A percentile compares a stretch with the other conserved stretches of the same genome.
Evolutionary conservation across 2,113 vertebrate genomes (phyloP).

Genomic region (Etheostoma cragini): DNA sequence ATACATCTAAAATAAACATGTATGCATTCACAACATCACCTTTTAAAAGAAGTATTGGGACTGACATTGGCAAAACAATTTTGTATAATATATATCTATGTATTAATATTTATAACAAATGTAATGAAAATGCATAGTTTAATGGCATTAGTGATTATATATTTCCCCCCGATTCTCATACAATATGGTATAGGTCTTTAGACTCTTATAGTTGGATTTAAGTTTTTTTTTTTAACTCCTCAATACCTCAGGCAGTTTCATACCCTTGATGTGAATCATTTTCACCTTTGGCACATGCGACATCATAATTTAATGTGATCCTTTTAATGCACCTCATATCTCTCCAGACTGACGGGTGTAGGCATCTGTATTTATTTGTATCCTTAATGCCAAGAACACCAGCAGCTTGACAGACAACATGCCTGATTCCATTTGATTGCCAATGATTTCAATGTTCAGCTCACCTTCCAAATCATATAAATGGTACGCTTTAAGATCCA

Average conservation of each 20-base stretch:
- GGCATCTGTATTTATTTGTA: not conserved
- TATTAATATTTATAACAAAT: too few relatives aligned
- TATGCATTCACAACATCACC: not conserved
- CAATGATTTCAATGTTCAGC: conserved; percentile 16
- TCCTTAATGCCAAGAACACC: conserved; percentile 20
- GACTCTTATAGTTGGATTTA: not conserved
- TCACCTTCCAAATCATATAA: conserved; percentile 8
- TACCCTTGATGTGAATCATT: conserved; percentile 11
- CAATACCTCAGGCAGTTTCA: not conserved
- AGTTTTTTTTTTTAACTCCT: not conserved
- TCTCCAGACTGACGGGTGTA: not conserved
- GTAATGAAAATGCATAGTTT: not conserved
- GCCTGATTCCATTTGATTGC: conserved; percentile 26
- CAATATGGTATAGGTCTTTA: not conserved
- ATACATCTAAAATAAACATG: not conserved
- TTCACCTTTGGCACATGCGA: conserved; percentile 4
- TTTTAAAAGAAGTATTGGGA: not conserved
- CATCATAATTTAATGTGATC: not conserved
- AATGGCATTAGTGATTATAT: not conserved
- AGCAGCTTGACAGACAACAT: conserved; percentile 6
- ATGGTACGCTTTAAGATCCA: conserved; percentile 8
- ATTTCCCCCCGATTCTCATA: not conserved
- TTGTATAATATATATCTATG: too few relatives aligned
- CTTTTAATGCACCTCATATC: conserved; percentile 3
- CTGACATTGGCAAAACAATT: not conserved